Evolutionary conservation across 2,113 vertebrate species (phyloP).

Genomic region (Eulemur rufifrons): DNA sequence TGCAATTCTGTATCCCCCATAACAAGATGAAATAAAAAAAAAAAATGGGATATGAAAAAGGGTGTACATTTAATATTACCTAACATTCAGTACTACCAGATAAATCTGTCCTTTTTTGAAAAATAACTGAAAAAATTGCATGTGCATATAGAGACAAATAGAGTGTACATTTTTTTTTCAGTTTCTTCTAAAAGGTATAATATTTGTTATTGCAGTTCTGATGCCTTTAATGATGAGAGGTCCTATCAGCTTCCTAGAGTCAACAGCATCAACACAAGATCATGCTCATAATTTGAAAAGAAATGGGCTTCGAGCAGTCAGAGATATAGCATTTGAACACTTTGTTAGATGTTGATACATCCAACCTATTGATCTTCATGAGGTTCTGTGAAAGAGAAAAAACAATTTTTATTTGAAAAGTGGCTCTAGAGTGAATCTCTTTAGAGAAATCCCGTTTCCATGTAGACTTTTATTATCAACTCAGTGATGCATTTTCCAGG

Average conservation of each 20-base stretch:
- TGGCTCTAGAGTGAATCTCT: background rate
- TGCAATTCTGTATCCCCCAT: too few species aligned
- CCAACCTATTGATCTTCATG: background rate
- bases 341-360: background rate
- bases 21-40: too few species aligned
- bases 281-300: background rate
- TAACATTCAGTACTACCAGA: background rate
- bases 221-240: background rate
- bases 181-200: background rate
- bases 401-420: background rate
- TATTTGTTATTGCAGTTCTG: background rate
- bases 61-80: background rate
- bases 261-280: background rate
- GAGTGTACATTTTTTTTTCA: background rate
- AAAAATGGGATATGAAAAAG: background rate
- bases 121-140: background rate
- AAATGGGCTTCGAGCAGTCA: background rate
- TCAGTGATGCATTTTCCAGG: background rate
- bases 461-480: background rate
- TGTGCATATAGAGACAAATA: background rate
- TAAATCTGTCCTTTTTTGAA: background rate
- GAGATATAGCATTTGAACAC: background rate
- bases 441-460: background rate
- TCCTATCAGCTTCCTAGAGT: background rate
- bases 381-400: background rate